Conservation (phyloP, 1,140 invertebrate genomes). For the Coboldia fuscipes region DNA sequence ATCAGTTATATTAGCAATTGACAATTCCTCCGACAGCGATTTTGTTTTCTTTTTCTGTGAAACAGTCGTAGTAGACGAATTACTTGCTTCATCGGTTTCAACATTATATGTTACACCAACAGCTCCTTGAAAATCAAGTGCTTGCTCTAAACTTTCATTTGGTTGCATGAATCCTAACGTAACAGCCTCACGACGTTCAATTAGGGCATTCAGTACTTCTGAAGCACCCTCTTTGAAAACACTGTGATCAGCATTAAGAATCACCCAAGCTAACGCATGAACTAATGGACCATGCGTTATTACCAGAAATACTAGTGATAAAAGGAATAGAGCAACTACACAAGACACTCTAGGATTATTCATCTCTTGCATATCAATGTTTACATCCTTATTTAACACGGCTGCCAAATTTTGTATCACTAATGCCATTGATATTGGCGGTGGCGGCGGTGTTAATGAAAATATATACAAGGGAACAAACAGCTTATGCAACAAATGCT, state of each 20-base stretch:
- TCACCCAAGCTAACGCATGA: constrained; percentile 68
- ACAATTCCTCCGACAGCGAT: constrained; percentile 4
- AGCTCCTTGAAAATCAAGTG: constrained; percentile 21
- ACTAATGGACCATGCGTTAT: constrained; percentile 75
- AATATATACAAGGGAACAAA: constrained; percentile 89
- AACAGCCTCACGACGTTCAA: constrained; percentile 26
- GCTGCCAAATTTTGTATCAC: constrained; percentile 34
- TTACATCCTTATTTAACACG: constrained; percentile 31
- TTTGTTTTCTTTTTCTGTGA: neutral
- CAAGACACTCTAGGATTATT: constrained; percentile 57
- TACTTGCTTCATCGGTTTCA: constrained; percentile 2
- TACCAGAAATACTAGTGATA: constrained; percentile 94
- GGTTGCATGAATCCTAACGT: constrained; percentile 24
- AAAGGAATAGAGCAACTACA: constrained; percentile 74
- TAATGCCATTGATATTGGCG: constrained; percentile 23
- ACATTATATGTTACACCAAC: constrained; percentile 5
- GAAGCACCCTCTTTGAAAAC: constrained; percentile 48
- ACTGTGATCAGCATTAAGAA: constrained; percentile 52
- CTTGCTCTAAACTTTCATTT: constrained; percentile 38
- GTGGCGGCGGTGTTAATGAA: constrained; percentile 41
- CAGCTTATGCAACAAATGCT: constrained; percentile 83
- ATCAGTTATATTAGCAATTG: constrained; percentile 78
- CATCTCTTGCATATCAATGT: constrained; percentile 24
- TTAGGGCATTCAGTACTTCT: constrained; percentile 52
- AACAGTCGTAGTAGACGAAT: constrained; percentile 7